These are phyloP conservation scores for Spisula subtruncata DNA, from an alignment of 2,888 invertebrate genomes.

Conservation along the genomic window DNA sequence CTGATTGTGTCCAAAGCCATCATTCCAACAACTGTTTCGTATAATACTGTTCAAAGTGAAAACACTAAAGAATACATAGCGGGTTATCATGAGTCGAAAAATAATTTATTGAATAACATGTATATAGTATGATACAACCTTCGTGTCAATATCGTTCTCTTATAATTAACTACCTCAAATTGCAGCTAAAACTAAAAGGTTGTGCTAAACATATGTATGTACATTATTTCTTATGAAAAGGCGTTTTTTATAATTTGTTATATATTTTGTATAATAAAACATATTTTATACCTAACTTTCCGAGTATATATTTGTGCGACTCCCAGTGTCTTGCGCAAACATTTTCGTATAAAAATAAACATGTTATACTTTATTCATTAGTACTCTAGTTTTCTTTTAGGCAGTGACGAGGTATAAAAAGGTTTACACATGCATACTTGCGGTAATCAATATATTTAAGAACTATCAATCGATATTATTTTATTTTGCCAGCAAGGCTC, in stretches of 20 bases:
- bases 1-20: constrained; percentile 75
- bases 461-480: too few relatives aligned
- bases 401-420: too few relatives aligned
- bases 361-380: too few relatives aligned
- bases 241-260: neutral
- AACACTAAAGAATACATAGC: neutral
- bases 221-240: neutral
- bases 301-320: neutral
- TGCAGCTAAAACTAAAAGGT: neutral
- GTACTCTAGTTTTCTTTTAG: too few relatives aligned
- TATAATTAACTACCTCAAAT: neutral
- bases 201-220: neutral
- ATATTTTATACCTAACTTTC: neutral
- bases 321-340: too few relatives aligned
- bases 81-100: constrained; percentile 16
- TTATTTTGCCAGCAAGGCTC: too few relatives aligned
- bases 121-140: neutral
- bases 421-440: too few relatives aligned
- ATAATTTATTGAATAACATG: neutral
- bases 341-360: too few relatives aligned
- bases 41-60: constrained; percentile 21
- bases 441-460: too few relatives aligned
- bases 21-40: neutral
- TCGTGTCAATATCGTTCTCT: neutral
- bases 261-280: constrained; percentile 23